A percentile compares a stretch with the other conserved stretches of the same genome.
Evolutionary conservation across 2,888 invertebrate species (phyloP).

Genomic region (Synanthedon tipuliformis): DNA sequence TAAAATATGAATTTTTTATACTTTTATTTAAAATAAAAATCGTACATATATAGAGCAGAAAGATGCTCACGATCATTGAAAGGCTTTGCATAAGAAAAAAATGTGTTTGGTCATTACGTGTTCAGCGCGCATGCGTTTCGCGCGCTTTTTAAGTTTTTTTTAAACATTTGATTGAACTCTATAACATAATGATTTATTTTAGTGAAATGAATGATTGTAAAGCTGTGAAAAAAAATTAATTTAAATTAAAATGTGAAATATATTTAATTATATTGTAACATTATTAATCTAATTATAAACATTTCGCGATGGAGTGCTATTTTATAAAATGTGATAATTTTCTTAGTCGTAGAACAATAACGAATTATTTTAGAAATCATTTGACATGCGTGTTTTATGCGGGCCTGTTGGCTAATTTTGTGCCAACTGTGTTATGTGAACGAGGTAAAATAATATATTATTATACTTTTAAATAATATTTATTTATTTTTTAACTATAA

Average conservation of each 20-base stretch:
- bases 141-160: conserved; percentile 26
- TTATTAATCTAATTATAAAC: not conserved
- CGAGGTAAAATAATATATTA: conserved; percentile 26
- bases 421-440: conserved; percentile 41
- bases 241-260: not conserved
- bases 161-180: too few relatives aligned
- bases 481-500: too few relatives aligned
- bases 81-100: conserved; percentile 33
- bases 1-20: too few relatives aligned
- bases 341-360: conserved; percentile 15
- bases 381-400: conserved; percentile 42
- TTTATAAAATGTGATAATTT: conserved; percentile 8
- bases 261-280: not conserved
- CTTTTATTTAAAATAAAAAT: too few relatives aligned
- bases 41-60: conserved; percentile 27
- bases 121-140: conserved; percentile 46
- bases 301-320: conserved; percentile 19
- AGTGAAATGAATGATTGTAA: too few relatives aligned
- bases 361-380: conserved; percentile 25
- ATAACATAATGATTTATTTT: too few relatives aligned
- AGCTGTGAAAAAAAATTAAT: not conserved
- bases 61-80: conserved; percentile 28
- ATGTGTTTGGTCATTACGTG: conserved; percentile 40
- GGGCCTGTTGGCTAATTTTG: conserved; percentile 41
- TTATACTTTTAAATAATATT: too few relatives aligned